A percentile compares a stretch with the other conserved stretches of the same genome.
Evolutionary conservation across 2,888 invertebrate species (phyloP).

Genomic region (Rugalucina vietnamica): DNA sequence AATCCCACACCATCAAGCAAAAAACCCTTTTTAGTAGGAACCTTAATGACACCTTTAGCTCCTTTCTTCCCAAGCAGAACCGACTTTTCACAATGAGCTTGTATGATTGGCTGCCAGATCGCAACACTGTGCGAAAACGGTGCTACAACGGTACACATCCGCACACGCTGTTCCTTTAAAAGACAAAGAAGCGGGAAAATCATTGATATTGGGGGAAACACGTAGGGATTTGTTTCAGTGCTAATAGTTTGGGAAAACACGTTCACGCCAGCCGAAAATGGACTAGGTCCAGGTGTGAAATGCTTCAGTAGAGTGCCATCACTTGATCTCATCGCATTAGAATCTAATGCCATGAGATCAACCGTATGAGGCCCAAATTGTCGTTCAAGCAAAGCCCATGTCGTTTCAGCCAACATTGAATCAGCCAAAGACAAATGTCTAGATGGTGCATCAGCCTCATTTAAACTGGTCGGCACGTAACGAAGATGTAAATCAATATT

Average conservation of each 20-base stretch:
- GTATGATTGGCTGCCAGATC: constrained; percentile 49
- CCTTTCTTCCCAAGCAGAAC: constrained; percentile 16
- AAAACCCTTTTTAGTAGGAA: constrained; percentile 23
- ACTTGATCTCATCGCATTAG: constrained; percentile 29
- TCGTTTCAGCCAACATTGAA: neutral
- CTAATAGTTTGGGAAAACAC: constrained; percentile 38
- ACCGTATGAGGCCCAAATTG: constrained; percentile 42
- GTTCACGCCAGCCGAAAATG: constrained; percentile 38
- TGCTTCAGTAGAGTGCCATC: constrained; percentile 27
- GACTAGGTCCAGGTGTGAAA: constrained; percentile 34
- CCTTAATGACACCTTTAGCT: neutral
- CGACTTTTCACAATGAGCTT: neutral
- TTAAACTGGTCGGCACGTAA: neutral
- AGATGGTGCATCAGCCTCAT: constrained; percentile 17
- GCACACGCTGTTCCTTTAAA: neutral
- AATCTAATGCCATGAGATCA: constrained; percentile 49
- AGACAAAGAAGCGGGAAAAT: constrained; percentile 32
- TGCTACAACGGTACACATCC: constrained; percentile 31
- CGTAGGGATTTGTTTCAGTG: constrained; percentile 35
- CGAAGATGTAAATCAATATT: constrained; percentile 15
- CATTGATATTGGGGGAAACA: constrained; percentile 35
- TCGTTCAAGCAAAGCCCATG: constrained; percentile 27
- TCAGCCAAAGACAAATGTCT: neutral
- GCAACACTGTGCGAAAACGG: constrained; percentile 15
- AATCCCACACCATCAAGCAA: constrained; percentile 20